Conservation (phyloP, 2,113 vertebrate species). For the Platichthys flesus region DNA sequence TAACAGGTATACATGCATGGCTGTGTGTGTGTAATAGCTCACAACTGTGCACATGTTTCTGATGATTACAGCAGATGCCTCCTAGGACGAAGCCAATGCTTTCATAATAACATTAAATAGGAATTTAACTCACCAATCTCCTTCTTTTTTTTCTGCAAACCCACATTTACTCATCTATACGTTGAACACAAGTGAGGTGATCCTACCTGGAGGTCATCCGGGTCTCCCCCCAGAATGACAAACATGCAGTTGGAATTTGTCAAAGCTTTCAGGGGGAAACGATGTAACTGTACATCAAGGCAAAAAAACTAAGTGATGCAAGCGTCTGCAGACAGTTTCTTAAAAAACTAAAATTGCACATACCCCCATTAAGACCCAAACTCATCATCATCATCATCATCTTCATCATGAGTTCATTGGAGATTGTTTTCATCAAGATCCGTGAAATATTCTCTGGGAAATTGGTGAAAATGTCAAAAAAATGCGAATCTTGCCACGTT, state of each 20-base stretch:
- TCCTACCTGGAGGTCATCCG: neutral
- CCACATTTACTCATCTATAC: neutral
- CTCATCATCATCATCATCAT: too few species aligned
- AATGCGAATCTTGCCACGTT: too few species aligned
- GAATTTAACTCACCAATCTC: neutral
- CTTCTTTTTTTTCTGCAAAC: neutral
- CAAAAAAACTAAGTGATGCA: neutral
- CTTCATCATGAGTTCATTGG: too few species aligned
- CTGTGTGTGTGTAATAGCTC: neutral
- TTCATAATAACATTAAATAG: neutral
- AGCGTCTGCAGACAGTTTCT: too few species aligned
- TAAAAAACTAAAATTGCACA: too few species aligned
- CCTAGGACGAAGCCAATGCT: neutral
- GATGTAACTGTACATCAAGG: neutral
- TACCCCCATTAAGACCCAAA: too few species aligned
- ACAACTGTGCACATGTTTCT: slow-evolving; percentile 2
- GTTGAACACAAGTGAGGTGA: neutral
- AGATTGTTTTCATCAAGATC: too few species aligned
- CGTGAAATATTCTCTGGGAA: too few species aligned
- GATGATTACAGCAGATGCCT: neutral
- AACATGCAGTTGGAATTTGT: neutral
- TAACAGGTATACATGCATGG: neutral
- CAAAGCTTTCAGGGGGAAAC: neutral
- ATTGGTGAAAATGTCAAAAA: too few species aligned
- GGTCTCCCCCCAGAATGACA: neutral